Conservation (phyloP, 1,140 invertebrate genomes). For the Dreissena rostriformis region DNA sequence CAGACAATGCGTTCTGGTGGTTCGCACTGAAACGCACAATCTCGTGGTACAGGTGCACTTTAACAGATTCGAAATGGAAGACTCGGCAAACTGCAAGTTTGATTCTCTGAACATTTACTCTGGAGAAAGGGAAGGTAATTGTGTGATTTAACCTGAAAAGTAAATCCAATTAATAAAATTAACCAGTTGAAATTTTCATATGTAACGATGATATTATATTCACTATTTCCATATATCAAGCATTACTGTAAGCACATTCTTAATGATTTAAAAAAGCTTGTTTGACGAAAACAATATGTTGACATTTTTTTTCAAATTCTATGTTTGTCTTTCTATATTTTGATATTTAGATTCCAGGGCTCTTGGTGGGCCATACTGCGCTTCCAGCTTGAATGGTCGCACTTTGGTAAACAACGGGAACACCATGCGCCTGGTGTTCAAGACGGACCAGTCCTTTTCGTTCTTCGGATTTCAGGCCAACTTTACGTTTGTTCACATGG, state of each 20-base stretch:
- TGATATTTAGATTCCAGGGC: conserved; percentile 6
- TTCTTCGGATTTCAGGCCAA: conserved; percentile 23
- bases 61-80: conserved; percentile 36
- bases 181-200: too few species aligned
- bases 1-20: neutral
- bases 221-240: too few species aligned
- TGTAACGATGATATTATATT: too few species aligned
- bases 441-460: conserved; percentile 36
- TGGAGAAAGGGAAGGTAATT: conserved; percentile 26
- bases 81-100: conserved; percentile 33
- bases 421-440: conserved; percentile 36
- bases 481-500: conserved; percentile 4
- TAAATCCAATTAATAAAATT: too few species aligned
- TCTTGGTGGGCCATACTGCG: conserved; percentile 47
- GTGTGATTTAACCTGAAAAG: too few species aligned
- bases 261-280: neutral
- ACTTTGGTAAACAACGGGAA: conserved; percentile 23
- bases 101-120: conserved; percentile 22
- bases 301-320: neutral
- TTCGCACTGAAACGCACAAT: neutral
- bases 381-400: conserved; percentile 14
- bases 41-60: conserved; percentile 25
- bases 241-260: neutral
- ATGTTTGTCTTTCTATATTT: neutral
- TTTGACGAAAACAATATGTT: neutral